Conservation (phyloP, 1,140 invertebrate species). For the Agrypnia vestita region DNA sequence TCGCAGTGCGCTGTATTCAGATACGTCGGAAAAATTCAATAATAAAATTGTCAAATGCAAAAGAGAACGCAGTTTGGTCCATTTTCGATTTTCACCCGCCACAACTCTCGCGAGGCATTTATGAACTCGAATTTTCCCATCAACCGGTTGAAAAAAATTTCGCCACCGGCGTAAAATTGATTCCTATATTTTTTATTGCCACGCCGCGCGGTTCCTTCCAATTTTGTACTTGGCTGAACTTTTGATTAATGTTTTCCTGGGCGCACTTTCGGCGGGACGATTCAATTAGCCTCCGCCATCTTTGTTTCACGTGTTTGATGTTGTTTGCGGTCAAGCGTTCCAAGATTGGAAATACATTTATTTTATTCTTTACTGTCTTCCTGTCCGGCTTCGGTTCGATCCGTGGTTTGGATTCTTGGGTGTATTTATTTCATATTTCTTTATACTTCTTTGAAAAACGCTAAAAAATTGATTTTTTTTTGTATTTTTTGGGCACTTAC, state of each 20-base stretch:
- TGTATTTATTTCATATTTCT: too few species aligned
- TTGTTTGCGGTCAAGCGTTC: slow-evolving; percentile 21
- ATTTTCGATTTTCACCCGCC: slow-evolving; percentile 32
- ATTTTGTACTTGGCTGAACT: slow-evolving; percentile 44
- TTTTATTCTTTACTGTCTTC: too few species aligned
- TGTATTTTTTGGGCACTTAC: too few species aligned
- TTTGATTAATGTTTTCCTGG: slow-evolving; percentile 51
- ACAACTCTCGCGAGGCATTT: slow-evolving; percentile 35
- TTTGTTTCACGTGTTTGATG: slow-evolving; percentile 34
- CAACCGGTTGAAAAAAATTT: slow-evolving; percentile 33
- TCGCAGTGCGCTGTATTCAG: too few species aligned
- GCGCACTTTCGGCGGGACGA: slow-evolving; percentile 31
- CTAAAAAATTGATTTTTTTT: too few species aligned
- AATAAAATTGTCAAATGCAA: slow-evolving; percentile 49
- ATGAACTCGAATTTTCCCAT: slow-evolving; percentile 39
- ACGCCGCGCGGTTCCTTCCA: slow-evolving; percentile 39
- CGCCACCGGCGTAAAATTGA: slow-evolving; percentile 45
- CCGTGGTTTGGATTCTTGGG: too few species aligned
- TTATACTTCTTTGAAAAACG: too few species aligned
- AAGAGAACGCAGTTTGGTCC: slow-evolving; percentile 27
- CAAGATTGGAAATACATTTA: too few species aligned
- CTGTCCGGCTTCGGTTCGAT: too few species aligned
- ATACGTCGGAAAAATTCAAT: slow-evolving; percentile 30
- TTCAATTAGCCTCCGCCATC: slow-evolving; percentile 42
- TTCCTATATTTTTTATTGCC: slow-evolving; percentile 49